Percentiles rank a stretch among this genome's conserved stretches.
Conservation (phyloP, 2,797 vertebrate genomes). For the Acestrorhynchus altus region DNA sequence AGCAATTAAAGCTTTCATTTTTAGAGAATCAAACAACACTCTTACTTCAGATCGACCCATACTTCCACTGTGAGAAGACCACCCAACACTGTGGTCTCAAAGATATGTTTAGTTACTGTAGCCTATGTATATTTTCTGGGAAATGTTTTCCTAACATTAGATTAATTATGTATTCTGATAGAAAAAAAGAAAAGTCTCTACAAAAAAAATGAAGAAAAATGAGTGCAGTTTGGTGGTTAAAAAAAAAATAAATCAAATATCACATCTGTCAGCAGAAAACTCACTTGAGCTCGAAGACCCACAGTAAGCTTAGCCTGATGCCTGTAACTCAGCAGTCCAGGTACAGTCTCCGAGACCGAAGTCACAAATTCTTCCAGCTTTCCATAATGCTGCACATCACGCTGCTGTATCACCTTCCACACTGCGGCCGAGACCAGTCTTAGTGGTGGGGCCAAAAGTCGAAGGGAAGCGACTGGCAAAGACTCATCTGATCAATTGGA, state of each 20-base stretch:
- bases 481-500: conserved; percentile 56
- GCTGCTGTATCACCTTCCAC: conserved; percentile 80
- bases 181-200: no score
- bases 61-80: no score
- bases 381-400: conserved; percentile 78
- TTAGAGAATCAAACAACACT: no score
- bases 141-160: no score
- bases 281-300: conserved; percentile 83
- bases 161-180: no score
- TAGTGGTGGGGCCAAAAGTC: conserved; percentile 75
- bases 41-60: no score
- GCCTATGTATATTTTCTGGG: no score
- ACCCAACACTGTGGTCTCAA: no score
- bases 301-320: conserved; percentile 83
- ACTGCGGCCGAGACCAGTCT: conserved; percentile 81
- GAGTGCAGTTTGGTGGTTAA: background rate
- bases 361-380: conserved; percentile 81
- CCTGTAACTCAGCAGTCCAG: conserved; percentile 78
- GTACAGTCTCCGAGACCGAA: conserved; percentile 74
- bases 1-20: no score
- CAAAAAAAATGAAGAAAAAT: background rate
- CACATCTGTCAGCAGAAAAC: conserved; percentile 15
- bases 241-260: no score
- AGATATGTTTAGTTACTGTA: no score
- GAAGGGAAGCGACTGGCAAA: conserved; percentile 72